A percentile compares a stretch with the other conserved stretches of the same genome.
phyloP scores from a whole-genome alignment of 2,888 invertebrate genomes.

The Adelphocoris suturalis region DNA sequence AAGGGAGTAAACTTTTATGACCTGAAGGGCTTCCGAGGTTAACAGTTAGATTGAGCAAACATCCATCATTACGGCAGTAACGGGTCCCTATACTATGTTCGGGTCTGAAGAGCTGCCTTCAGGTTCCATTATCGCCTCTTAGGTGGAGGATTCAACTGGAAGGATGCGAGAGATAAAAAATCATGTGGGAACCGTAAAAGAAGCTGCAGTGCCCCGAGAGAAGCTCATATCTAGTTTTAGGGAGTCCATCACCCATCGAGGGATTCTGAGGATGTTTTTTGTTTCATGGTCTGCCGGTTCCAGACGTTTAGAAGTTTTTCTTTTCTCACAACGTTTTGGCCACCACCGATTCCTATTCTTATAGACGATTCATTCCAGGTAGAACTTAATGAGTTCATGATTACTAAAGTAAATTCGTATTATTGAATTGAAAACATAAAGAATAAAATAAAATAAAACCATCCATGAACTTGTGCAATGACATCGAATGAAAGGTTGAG shows the following conservation, averaged over 20 bases:
- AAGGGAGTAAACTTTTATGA: constrained; percentile 26
- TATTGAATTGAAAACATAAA: too few species aligned
- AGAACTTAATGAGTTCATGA: not conserved
- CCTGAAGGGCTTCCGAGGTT: constrained; percentile 32
- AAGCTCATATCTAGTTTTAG: constrained; percentile 18
- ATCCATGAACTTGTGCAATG: too few species aligned
- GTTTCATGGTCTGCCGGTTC: constrained; percentile 5
- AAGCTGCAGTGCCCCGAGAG: constrained; percentile 7
- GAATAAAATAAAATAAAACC: too few species aligned
- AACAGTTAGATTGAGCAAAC: constrained; percentile 53
- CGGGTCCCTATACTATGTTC: constrained; percentile 30
- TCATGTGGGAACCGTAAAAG: constrained; percentile 21
- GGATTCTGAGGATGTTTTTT: constrained; percentile 6
- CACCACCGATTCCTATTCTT: not conserved
- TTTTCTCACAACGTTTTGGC: not conserved
- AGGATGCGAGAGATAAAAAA: constrained; percentile 1
- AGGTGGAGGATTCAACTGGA: constrained; percentile 30
- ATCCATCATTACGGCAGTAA: constrained; percentile 49
- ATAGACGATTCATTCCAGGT: not conserved
- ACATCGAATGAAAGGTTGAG: too few species aligned
- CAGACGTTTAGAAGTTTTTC: constrained; percentile 19
- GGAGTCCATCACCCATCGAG: constrained; percentile 8
- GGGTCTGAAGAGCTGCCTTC: not conserved
- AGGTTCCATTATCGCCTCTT: constrained; percentile 31
- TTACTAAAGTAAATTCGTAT: not conserved